Base-by-base conservation (phyloP, 2,113 vertebrate genomes). In the Clarias gariepinus region DNA sequence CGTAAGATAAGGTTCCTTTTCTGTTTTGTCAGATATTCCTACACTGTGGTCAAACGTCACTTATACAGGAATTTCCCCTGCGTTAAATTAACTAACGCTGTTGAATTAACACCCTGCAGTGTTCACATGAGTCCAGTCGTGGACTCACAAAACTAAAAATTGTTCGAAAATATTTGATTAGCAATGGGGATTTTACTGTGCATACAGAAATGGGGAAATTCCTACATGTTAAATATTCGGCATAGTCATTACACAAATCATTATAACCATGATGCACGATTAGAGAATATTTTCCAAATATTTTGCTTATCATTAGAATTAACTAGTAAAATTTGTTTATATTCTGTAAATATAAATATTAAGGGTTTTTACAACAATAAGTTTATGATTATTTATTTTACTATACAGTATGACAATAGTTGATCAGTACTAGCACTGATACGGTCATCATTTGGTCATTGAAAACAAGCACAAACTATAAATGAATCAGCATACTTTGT, bases 41-140 rank as follows among this genome's bases (percentile, higher is more conserved):
- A 64, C 55, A 52, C 53, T 41, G 33, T 74, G 81, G 19, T 33
- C 68, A 55, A 18, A 30, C 53, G 36, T 66, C n/a, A 63, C 64
- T 80, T 33, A 85, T 88, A 91, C 80, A 90, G 90, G 86, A 92
- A 47, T 47, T 47, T 47, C 47, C 47, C 6, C 47, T 8, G 47
- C 8, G 47, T 47, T 8, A 7, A 47, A 47, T 47, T 8, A 47
- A 47, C 47, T 36, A 36, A 36, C 33, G 33, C 33, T 36, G 33
- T 47, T 47, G 47, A 47, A 47, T 47, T 8, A 47, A 47, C 47
- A 47, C 47, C 47, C 6, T 8, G 47, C 47, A 47, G 6, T 47
- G 41, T 47, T 47, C 41, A 47, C 6, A 47, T 47, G 41, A 47
- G 41, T 47, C 41, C 41, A 47, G 41, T 47, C 6, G 41, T 47